Evolutionary conservation across 2,797 vertebrate genomes (phyloP).

Genomic region (Sarcophilus harrisii): DNA sequence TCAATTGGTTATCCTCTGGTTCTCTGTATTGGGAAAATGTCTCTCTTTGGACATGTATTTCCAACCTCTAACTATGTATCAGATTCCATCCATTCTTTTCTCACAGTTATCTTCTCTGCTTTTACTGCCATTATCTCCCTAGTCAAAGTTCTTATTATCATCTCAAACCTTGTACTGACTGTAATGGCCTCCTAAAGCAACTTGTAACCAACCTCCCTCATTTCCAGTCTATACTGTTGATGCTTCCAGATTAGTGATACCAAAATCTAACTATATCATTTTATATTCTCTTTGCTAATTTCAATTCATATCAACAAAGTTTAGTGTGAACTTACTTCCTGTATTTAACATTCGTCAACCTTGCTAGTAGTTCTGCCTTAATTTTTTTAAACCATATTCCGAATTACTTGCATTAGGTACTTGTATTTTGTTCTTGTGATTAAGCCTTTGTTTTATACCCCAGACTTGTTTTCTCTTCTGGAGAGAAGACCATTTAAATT

Average conservation of each 20-base stretch:
- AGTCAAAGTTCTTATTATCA: neutral
- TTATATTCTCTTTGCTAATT: neutral
- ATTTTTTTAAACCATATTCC: neutral
- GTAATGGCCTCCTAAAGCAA: neutral
- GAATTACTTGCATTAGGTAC: neutral
- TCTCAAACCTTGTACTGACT: neutral
- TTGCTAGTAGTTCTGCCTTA: neutral
- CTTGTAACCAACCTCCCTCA: too few relatives aligned
- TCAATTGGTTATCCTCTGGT: neutral
- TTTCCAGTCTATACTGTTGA: neutral
- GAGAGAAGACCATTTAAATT: neutral
- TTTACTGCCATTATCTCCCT: neutral
- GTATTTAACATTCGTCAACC: neutral
- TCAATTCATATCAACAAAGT: neutral
- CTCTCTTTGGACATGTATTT: neutral
- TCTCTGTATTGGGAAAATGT: neutral
- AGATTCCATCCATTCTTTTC: neutral
- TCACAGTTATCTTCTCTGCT: neutral
- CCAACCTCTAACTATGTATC: neutral
- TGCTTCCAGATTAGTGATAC: neutral
- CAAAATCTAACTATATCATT: neutral
- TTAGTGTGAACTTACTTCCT: neutral
- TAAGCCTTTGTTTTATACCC: neutral
- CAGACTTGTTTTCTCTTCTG: neutral
- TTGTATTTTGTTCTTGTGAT: neutral